phyloP scores from a whole-genome alignment of 2,888 invertebrate species.

The Heteropelma amictum region DNA sequence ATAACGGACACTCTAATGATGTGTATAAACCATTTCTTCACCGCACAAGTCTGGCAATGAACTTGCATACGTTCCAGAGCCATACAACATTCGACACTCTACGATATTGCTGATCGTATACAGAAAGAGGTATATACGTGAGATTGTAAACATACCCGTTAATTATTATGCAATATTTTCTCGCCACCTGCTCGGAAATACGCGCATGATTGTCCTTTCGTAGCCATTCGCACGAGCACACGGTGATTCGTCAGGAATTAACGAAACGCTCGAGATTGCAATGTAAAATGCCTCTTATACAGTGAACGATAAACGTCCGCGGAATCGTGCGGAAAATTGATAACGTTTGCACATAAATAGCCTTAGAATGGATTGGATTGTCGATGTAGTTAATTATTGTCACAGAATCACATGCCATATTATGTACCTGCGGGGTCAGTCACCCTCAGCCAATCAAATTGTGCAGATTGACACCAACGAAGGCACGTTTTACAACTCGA shows the following conservation, averaged over 20 bases:
- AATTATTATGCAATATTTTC: constrained; percentile 71
- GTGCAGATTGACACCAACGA: too few relatives aligned
- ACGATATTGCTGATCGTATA: constrained; percentile 19
- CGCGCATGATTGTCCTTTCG: constrained; percentile 67
- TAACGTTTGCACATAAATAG: too few relatives aligned
- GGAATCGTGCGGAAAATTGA: neutral
- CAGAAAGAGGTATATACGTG: constrained; percentile 13
- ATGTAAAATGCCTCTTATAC: neutral
- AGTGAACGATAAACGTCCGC: neutral
- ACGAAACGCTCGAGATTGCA: constrained; percentile 22
- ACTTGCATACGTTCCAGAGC: constrained; percentile 62
- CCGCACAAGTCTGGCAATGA: constrained; percentile 67
- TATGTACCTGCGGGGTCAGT: too few relatives aligned
- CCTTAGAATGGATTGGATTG: too few relatives aligned
- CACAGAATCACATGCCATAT: too few relatives aligned
- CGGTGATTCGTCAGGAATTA: constrained; percentile 12
- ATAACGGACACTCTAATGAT: too few relatives aligned
- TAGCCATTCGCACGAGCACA: constrained; percentile 57
- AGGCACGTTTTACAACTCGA: too few relatives aligned
- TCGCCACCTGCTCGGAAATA: constrained; percentile 63
- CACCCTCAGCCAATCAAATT: too few relatives aligned
- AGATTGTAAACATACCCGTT: constrained; percentile 65
- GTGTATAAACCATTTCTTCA: constrained; percentile 64
- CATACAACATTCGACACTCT: constrained; percentile 7
- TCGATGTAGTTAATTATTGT: too few relatives aligned